Percentiles rank a stretch among this genome's conserved stretches.
phyloP scores from a whole-genome alignment of 2,888 invertebrate genomes.

The Euzetes globulus region DNA sequence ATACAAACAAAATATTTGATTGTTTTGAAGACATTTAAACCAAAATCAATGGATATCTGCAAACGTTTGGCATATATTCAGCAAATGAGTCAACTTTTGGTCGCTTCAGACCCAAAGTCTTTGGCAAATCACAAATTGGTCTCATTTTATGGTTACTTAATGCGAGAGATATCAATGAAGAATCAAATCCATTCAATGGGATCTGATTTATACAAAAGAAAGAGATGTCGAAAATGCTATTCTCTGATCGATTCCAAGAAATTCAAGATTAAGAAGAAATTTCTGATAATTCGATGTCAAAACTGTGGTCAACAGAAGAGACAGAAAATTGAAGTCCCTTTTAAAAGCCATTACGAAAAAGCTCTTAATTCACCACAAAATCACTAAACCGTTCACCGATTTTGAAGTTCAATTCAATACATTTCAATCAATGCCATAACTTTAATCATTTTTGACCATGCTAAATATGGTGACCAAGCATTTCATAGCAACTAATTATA shows the following conservation, averaged over 20 bases:
- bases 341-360: not conserved
- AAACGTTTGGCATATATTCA: slow-evolving; percentile 21
- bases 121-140: not conserved
- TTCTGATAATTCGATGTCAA: not conserved
- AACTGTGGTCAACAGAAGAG: not conserved
- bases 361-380: not conserved
- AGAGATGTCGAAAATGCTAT: not conserved
- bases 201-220: not conserved
- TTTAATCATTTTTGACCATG: not conserved
- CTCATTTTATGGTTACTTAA: slow-evolving; percentile 1
- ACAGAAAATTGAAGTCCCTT: not conserved
- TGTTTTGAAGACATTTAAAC: not conserved
- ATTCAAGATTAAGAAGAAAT: not conserved
- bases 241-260: not conserved
- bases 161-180: slow-evolving; percentile 4
- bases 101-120: not conserved
- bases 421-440: not conserved
- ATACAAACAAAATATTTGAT: not conserved
- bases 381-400: no score
- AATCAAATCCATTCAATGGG: slow-evolving; percentile 21
- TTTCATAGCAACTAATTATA: no score
- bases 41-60: slow-evolving; percentile 8
- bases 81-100: slow-evolving; percentile 34
- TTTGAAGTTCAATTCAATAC: no score
- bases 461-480: no score